A percentile compares a stretch with the other conserved stretches of the same genome.
These are phyloP conservation scores for Heliconius congener DNA, from an alignment of 1,140 invertebrate species.

Conservation along the genomic window DNA sequence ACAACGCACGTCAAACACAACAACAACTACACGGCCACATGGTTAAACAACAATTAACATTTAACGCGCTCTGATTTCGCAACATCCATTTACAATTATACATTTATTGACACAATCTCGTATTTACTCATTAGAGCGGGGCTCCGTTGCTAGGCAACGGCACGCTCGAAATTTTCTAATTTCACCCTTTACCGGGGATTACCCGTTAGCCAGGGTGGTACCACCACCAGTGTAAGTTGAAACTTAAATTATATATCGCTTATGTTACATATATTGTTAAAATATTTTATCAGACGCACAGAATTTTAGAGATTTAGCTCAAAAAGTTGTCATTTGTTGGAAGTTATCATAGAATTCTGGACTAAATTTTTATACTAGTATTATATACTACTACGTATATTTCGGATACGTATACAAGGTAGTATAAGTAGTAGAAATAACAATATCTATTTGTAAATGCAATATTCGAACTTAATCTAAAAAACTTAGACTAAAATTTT, in stretches of 20 bases:
- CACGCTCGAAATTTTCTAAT: constrained; percentile 56
- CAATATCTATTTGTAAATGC: too few species aligned
- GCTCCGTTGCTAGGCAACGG: constrained; percentile 57
- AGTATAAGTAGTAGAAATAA: too few species aligned
- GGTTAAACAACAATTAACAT: constrained; percentile 11
- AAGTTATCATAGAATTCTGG: too few species aligned
- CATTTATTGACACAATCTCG: constrained; percentile 15
- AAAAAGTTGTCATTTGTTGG: too few species aligned
- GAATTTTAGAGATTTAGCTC: too few species aligned
- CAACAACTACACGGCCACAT: background rate
- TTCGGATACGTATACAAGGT: too few species aligned
- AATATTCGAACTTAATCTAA: too few species aligned
- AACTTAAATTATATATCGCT: constrained; percentile 19
- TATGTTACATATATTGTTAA: background rate
- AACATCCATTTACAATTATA: constrained; percentile 19
- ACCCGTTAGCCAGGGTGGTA: background rate
- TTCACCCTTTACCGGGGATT: constrained; percentile 49
- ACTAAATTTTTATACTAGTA: too few species aligned
- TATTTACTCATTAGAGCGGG: constrained; percentile 11
- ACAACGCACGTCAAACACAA: too few species aligned
- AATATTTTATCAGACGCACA: background rate
- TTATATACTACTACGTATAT: too few species aligned
- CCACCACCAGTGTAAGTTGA: constrained; percentile 18
- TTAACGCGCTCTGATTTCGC: background rate
- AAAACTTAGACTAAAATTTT: too few species aligned